Percentiles rank a stretch among this genome's conserved stretches.
Evolutionary conservation across 2,888 invertebrate species (phyloP).

Genomic region (Willowsia nigromaculata): DNA sequence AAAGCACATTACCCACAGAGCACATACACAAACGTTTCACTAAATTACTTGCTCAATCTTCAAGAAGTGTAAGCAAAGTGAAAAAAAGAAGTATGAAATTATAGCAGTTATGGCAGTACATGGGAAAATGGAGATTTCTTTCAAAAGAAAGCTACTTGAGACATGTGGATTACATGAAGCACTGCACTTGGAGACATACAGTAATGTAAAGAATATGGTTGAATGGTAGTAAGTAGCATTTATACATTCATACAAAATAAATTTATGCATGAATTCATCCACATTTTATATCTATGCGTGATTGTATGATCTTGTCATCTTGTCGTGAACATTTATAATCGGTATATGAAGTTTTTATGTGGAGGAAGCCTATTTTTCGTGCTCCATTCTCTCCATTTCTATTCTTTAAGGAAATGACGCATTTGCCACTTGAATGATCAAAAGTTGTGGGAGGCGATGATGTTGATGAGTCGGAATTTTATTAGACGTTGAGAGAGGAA

Average conservation of each 20-base stretch:
- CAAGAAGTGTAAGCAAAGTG: conserved; percentile 26
- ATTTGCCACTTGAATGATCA: conserved; percentile 53
- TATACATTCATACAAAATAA: neutral
- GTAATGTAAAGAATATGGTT: neutral
- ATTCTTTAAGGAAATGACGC: conserved; percentile 38
- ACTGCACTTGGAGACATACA: neutral
- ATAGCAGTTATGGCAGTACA: neutral
- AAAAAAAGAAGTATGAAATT: neutral
- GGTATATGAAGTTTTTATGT: neutral
- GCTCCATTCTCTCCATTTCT: neutral
- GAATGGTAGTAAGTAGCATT: neutral
- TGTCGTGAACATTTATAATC: neutral
- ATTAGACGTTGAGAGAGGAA: conserved; percentile 1
- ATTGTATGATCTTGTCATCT: neutral
- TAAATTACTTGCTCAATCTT: conserved; percentile 39
- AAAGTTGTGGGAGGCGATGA: conserved; percentile 36
- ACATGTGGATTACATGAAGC: neutral
- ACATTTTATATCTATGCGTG: neutral
- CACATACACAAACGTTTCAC: neutral
- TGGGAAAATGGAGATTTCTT: neutral
- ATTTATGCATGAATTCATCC: conserved; percentile 5
- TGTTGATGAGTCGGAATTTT: conserved; percentile 21
- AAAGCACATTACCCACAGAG: conserved; percentile 4
- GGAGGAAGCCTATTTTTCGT: neutral
- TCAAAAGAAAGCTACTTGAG: neutral